Conservation (phyloP, 2,888 invertebrate species). For the Spodoptera exigua region DNA sequence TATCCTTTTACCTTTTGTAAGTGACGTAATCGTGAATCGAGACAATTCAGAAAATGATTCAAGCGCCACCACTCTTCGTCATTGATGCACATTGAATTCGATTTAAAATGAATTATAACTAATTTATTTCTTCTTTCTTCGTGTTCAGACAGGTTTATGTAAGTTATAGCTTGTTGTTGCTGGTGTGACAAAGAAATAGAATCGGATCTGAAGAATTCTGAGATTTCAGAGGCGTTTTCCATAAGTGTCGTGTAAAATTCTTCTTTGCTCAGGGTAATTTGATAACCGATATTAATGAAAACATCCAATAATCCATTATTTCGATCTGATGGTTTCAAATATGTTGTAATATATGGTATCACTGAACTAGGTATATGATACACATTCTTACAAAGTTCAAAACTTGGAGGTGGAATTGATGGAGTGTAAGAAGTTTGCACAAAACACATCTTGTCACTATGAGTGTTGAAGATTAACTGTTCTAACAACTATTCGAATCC, state of each 20-base stretch:
- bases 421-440: neutral
- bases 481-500: neutral
- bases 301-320: slow-evolving; percentile 6
- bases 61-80: slow-evolving; percentile 3
- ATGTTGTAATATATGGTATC: slow-evolving; percentile 9
- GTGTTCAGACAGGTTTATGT: slow-evolving; percentile 10
- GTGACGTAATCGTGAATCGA: slow-evolving; percentile 3
- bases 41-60: slow-evolving; percentile 1
- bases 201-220: slow-evolving; percentile 2
- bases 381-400: slow-evolving; percentile 3
- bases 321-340: slow-evolving; percentile 3
- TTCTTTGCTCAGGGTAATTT: slow-evolving; percentile 1
- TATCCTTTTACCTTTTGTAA: neutral
- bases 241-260: slow-evolving; percentile 1
- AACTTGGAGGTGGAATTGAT: neutral
- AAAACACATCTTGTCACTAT: neutral
- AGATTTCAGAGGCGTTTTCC: slow-evolving; percentile 7
- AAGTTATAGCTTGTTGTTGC: slow-evolving; percentile 2
- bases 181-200: neutral
- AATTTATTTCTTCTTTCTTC: slow-evolving; percentile 1
- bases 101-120: neutral
- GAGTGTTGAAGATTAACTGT: neutral
- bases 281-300: slow-evolving; percentile 3
- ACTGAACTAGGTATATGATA: neutral
- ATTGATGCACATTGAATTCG: neutral